phyloP scores from a whole-genome alignment of 2,888 invertebrate species.

The Sabellastarte sp. region DNA sequence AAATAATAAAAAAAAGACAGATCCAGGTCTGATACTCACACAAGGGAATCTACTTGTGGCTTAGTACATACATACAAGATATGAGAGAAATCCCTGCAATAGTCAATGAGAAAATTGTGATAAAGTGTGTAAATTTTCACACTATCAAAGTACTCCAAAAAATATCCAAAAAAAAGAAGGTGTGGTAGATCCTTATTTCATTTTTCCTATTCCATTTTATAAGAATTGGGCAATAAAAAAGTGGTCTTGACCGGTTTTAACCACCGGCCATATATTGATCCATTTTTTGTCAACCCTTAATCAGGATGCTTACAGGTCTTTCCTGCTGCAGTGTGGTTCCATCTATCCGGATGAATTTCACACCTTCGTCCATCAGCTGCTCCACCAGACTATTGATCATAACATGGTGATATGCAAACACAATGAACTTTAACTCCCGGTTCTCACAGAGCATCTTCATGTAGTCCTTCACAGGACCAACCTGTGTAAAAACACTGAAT shows the following conservation, averaged over 20 bases:
- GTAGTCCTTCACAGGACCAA: slow-evolving; percentile 54
- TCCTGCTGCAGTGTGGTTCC: slow-evolving; percentile 39
- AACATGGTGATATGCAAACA: slow-evolving; percentile 54
- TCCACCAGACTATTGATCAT: slow-evolving; percentile 54
- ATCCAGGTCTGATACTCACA: no score
- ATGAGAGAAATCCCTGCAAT: no score
- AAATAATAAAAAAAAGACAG: no score
- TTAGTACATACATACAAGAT: no score
- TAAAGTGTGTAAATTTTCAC: no score
- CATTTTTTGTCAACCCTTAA: no score
- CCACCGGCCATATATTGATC: background rate
- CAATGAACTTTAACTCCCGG: slow-evolving; percentile 46
- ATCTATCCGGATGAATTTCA: slow-evolving; percentile 55
- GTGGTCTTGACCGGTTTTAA: background rate
- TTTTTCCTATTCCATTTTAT: background rate
- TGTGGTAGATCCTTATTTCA: background rate
- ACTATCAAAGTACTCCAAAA: no score
- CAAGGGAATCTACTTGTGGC: no score
- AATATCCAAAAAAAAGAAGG: no score
- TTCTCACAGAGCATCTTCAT: slow-evolving; percentile 51
- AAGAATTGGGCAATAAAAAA: background rate
- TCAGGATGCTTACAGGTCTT: slow-evolving; percentile 41
- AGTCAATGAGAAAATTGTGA: no score
- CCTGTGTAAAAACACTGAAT: slow-evolving; percentile 35
- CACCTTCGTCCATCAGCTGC: slow-evolving; percentile 41